These are phyloP conservation scores for Lobophora halterata DNA, from an alignment of 2,888 invertebrate genomes.

Conservation along the genomic window DNA sequence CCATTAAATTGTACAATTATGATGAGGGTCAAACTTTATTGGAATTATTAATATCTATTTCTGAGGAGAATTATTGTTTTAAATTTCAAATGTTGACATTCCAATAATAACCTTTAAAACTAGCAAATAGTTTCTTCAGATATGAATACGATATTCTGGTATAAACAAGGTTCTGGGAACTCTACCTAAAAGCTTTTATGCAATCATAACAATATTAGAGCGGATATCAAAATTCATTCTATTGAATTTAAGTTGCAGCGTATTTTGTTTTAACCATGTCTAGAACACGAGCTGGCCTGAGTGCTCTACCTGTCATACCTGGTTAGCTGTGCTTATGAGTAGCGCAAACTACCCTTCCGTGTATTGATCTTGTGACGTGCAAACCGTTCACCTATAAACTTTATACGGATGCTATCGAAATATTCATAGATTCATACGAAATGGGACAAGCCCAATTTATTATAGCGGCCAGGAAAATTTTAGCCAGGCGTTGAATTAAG, in stretches of 20 bases:
- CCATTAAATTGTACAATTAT: slow-evolving; percentile 59
- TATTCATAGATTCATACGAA: no score
- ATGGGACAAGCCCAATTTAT: no score
- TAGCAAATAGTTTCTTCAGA: slow-evolving; percentile 6
- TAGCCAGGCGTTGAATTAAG: no score
- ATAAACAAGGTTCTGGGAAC: slow-evolving; percentile 6
- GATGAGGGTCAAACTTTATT: slow-evolving; percentile 51
- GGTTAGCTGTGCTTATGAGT: background rate
- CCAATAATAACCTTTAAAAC: slow-evolving; percentile 23
- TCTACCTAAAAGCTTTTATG: slow-evolving; percentile 20
- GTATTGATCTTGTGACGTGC: slow-evolving; percentile 32
- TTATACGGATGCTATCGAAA: slow-evolving; percentile 1
- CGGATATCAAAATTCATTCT: slow-evolving; percentile 15
- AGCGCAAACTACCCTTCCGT: slow-evolving; percentile 27
- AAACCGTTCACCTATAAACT: slow-evolving; percentile 17
- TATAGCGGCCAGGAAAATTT: no score
- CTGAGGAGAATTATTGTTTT: slow-evolving; percentile 36
- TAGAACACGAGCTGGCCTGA: no score
- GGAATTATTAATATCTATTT: slow-evolving; percentile 45
- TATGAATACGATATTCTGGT: slow-evolving; percentile 11
- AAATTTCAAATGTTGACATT: slow-evolving; percentile 36
- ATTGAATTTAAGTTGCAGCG: slow-evolving; percentile 7
- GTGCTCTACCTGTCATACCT: slow-evolving; percentile 1
- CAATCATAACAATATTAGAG: slow-evolving; percentile 19
- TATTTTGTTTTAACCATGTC: slow-evolving; percentile 3